These are phyloP conservation scores for Pseudachorutes palmiensis DNA, from an alignment of 1,140 invertebrate genomes.

Conservation along the genomic window DNA sequence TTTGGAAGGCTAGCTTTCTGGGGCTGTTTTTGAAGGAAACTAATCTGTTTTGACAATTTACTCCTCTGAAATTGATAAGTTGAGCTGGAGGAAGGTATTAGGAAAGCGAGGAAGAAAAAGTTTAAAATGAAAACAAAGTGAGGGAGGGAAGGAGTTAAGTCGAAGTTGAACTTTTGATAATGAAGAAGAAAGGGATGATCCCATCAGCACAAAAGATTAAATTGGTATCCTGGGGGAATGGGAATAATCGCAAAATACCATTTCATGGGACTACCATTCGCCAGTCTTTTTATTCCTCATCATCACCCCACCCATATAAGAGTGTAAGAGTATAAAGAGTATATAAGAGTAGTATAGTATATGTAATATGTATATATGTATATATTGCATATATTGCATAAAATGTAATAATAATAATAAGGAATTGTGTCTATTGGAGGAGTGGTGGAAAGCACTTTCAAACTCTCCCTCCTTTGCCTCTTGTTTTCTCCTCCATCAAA, in stretches of 20 bases:
- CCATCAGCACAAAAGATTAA: conserved; percentile 38
- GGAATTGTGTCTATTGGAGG: too few relatives aligned
- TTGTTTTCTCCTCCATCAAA: too few relatives aligned
- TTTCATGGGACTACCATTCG: conserved; percentile 28
- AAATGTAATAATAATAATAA: too few relatives aligned
- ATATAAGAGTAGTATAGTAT: too few relatives aligned
- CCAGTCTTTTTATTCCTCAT: conserved; percentile 6
- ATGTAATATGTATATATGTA: neutral
- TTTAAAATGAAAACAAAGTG: conserved; percentile 30
- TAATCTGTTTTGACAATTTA: conserved; percentile 39
- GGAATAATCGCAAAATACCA: conserved; percentile 38
- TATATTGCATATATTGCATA: too few relatives aligned
- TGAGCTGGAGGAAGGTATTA: conserved; percentile 6
- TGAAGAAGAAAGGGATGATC: conserved; percentile 31
- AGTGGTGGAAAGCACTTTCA: too few relatives aligned
- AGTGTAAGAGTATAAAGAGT: too few relatives aligned
- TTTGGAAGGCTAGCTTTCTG: neutral
- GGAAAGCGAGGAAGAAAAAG: conserved; percentile 20
- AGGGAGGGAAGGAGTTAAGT: conserved; percentile 6
- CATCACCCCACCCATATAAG: too few relatives aligned
- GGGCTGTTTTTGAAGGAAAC: conserved; percentile 35
- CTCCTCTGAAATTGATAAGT: conserved; percentile 35
- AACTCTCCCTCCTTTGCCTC: too few relatives aligned
- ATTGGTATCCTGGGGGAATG: conserved; percentile 37
- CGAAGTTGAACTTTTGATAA: neutral